A percentile compares a stretch with the other conserved stretches of the same genome.
phyloP scores from a whole-genome alignment of 2,797 vertebrate species.

The Lagodon rhomboides region DNA sequence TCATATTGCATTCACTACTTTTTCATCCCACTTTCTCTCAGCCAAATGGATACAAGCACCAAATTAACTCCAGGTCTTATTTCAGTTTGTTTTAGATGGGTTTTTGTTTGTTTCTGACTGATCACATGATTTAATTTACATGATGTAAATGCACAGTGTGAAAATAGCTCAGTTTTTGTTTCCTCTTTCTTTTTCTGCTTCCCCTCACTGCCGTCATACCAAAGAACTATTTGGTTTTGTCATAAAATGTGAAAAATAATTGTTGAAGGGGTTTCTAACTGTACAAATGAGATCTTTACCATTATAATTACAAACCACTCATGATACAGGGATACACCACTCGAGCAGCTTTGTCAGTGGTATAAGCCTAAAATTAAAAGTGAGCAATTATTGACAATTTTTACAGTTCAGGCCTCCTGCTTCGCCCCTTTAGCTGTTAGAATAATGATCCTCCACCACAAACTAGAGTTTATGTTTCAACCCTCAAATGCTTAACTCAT shows the following conservation, averaged over 20 bases:
- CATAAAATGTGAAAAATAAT: not conserved
- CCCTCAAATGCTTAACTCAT: slow-evolving; percentile 22
- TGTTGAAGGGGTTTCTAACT: not conserved
- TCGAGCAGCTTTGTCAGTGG: not conserved
- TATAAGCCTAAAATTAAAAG: not conserved
- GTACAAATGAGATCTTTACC: slow-evolving; percentile 12
- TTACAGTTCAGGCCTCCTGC: not conserved
- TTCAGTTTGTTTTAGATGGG: not conserved
- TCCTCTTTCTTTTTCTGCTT: not conserved
- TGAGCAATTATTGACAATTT: not conserved
- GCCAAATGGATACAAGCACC: slow-evolving; percentile 22
- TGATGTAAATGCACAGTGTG: not conserved
- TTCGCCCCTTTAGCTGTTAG: not conserved
- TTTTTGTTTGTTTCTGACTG: not conserved
- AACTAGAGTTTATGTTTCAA: not conserved
- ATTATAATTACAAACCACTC: slow-evolving; percentile 21
- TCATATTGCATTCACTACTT: not conserved
- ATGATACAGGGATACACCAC: slow-evolving; percentile 15
- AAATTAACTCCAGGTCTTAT: not conserved
- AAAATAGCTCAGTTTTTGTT: not conserved
- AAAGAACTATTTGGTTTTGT: slow-evolving; percentile 29
- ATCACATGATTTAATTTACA: not conserved
- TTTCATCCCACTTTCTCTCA: not conserved
- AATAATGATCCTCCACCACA: not conserved
- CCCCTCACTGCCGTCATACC: slow-evolving; percentile 19